phyloP scores from a whole-genome alignment of 2,797 vertebrate species.

The Distichodus sexfasciatus region DNA sequence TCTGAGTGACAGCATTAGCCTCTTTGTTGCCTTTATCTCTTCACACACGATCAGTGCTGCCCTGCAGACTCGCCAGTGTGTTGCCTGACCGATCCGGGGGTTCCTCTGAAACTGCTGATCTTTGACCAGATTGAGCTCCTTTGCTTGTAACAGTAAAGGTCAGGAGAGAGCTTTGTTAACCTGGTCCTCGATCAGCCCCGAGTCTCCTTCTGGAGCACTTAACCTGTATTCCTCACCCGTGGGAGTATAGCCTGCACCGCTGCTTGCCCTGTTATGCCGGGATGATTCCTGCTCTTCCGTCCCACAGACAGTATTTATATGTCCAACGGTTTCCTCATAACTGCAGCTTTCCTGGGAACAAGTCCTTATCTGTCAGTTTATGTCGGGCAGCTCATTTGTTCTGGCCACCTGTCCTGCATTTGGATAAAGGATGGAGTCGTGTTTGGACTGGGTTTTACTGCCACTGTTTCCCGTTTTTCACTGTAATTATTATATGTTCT shows the following conservation, averaged over 20 bases:
- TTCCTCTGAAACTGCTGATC: slow-evolving; percentile 19
- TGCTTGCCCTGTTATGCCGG: slow-evolving; percentile 16
- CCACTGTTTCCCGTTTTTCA: neutral
- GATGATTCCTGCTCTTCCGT: slow-evolving; percentile 26
- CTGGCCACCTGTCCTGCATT: slow-evolving; percentile 37
- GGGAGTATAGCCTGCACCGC: neutral
- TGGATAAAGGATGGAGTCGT: slow-evolving; percentile 17
- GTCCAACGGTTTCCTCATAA: slow-evolving; percentile 28
- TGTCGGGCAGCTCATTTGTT: slow-evolving; percentile 34
- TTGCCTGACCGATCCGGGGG: too few relatives aligned
- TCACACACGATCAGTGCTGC: slow-evolving; percentile 29
- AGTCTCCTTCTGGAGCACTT: neutral
- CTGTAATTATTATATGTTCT: neutral
- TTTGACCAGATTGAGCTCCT: slow-evolving; percentile 22
- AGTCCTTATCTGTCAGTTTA: slow-evolving; percentile 50
- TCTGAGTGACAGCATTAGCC: slow-evolving; percentile 28
- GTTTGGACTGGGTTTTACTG: slow-evolving; percentile 18
- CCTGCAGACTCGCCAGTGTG: neutral
- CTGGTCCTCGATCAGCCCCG: slow-evolving; percentile 37
- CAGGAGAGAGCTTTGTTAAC: slow-evolving; percentile 31
- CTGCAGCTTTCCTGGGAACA: slow-evolving; percentile 32
- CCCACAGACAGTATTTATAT: slow-evolving; percentile 24
- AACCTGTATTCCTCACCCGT: neutral
- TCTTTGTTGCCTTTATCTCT: slow-evolving; percentile 26
- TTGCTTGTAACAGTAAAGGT: slow-evolving; percentile 12